A percentile compares a stretch with the other conserved stretches of the same genome.
phyloP scores from a whole-genome alignment of 2,797 vertebrate species.

The Urophycis tenuis region DNA sequence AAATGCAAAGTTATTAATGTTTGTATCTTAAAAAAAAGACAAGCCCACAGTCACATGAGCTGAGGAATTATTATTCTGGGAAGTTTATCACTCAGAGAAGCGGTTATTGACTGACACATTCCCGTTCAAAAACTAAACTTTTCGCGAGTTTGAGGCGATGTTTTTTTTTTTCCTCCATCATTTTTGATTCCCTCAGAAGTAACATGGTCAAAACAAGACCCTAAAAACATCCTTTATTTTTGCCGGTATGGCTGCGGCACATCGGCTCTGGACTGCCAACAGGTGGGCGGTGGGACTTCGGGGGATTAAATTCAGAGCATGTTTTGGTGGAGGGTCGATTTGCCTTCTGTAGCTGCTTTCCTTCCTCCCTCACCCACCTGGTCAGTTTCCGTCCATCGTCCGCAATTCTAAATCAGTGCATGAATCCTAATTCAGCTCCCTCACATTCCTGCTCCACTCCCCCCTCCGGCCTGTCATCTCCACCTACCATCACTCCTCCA shows the following conservation, averaged over 20 bases:
- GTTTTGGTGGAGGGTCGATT: neutral
- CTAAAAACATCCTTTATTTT: neutral
- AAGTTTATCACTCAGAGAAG: neutral
- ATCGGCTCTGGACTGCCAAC: no score
- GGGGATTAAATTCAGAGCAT: neutral
- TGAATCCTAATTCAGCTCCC: neutral
- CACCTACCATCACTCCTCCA: neutral
- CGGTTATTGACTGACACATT: neutral
- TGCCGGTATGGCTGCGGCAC: neutral
- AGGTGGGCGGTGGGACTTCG: neutral
- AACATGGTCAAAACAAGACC: neutral
- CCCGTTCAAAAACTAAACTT: no score
- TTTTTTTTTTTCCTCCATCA: no score
- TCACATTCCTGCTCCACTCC: neutral
- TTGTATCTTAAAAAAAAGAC: neutral
- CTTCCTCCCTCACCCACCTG: neutral
- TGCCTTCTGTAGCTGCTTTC: neutral
- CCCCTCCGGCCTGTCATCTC: neutral
- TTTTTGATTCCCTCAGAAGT: neutral
- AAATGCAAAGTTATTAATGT: neutral
- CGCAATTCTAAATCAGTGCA: neutral
- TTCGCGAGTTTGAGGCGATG: no score
- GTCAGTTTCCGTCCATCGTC: neutral
- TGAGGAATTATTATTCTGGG: neutral
- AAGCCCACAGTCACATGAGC: neutral